phyloP scores from a whole-genome alignment of 1,140 invertebrate genomes.

The Dinoponera quadriceps region DNA sequence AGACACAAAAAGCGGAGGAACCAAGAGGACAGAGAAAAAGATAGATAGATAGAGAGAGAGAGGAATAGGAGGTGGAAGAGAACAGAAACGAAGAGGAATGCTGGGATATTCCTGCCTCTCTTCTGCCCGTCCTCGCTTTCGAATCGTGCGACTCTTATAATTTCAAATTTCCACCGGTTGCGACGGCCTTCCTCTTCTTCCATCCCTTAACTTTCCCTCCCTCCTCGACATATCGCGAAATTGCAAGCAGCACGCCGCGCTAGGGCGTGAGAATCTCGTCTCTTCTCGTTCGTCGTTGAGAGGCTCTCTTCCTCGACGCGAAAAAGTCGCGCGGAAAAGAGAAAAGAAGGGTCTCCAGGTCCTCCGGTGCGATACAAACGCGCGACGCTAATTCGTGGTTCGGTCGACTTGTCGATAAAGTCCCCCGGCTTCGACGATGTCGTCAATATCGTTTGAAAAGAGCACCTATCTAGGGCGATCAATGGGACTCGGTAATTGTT shows the following conservation, averaged over 20 bases:
- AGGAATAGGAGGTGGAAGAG: constrained; percentile 29
- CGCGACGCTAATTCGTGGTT: constrained; percentile 4
- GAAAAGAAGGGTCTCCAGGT: background rate
- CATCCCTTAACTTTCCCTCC: constrained; percentile 6
- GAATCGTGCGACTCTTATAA: constrained; percentile 68
- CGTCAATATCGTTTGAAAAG: constrained; percentile 30
- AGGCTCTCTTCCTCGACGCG: background rate
- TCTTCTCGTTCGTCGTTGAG: background rate
- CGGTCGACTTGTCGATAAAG: constrained; percentile 3
- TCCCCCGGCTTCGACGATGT: background rate
- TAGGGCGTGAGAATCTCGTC: background rate
- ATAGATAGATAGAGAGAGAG: background rate
- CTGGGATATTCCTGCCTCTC: background rate
- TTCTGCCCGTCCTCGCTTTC: constrained; percentile 20
- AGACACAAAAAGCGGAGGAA: constrained; percentile 77
- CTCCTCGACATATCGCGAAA: constrained; percentile 10
- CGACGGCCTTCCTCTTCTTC: constrained; percentile 18
- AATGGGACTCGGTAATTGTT: constrained; percentile 56
- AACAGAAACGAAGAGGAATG: constrained; percentile 52
- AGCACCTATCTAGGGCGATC: constrained; percentile 31
- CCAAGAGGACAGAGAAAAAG: background rate
- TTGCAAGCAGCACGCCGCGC: background rate
- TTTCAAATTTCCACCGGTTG: constrained; percentile 75
- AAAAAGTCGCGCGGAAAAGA: background rate
- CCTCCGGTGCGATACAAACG: background rate